Conservation (phyloP, 2,113 vertebrate genomes). For the Xiphophorus hellerii region DNA sequence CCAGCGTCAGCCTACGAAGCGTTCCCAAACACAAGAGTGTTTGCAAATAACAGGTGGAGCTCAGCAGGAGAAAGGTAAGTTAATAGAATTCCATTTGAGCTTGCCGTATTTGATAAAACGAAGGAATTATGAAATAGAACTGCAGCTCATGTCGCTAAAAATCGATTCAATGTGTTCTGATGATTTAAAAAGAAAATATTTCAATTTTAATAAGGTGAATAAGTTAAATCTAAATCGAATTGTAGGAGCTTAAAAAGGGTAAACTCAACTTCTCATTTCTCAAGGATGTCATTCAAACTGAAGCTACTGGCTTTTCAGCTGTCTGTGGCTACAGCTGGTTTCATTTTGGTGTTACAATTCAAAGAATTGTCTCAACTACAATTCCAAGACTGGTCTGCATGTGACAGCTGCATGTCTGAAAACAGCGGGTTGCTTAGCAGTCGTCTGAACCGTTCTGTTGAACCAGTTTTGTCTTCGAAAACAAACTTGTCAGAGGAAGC, state of each 20-base stretch:
- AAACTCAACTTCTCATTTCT: not conserved
- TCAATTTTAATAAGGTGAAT: no score
- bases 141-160: no score
- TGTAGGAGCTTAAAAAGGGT: not conserved
- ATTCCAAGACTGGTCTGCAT: not conserved
- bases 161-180: no score
- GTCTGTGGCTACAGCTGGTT: not conserved
- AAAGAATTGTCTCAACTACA: not conserved
- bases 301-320: not conserved
- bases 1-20: no score
- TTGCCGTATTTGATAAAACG: no score
- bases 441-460: not conserved
- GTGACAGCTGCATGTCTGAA: conserved; percentile 16
- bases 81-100: no score
- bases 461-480: conserved; percentile 16
- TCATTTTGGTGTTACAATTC: not conserved
- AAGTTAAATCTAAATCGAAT: no score
- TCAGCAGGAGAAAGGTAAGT: no score
- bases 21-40: no score
- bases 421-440: not conserved
- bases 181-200: no score
- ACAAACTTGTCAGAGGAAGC: not conserved
- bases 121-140: no score
- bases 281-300: not conserved
- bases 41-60: no score